Base-by-base conservation (phyloP, 2,888 invertebrate genomes). In the Seira ritae region DNA sequence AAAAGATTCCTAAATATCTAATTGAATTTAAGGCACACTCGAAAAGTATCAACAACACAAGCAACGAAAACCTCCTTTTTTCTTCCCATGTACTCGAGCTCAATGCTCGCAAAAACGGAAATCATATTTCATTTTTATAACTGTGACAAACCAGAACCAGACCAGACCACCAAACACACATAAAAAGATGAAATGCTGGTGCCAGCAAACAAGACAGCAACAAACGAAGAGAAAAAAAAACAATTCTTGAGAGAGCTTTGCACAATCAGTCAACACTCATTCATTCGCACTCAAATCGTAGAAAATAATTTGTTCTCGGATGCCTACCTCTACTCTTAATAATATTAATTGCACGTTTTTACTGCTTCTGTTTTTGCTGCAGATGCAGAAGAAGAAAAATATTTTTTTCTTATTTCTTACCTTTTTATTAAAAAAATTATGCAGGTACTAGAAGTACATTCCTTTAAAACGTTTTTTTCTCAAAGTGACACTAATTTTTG, bases 401-500 rank as follows among this genome's bases (percentile, higher is more conserved):
- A 12, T 55, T 55, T 55, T 55, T 76, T 76, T 65, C 71, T 68
- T 68, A 67, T 55, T 31, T 69, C 17, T 20, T 46, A 67, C 62
- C 22, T 31, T 31, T 31, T 42, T 23, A 50, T 60, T 12, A 70
- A 70, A 78, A 82, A 65, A 55, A 55, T 55, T 55, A 74, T 83
- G 78, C 83, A 83, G 83, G 83, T 83, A 83, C 83, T 55, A 55
- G 17, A 55, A 73, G 78, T 62, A 69, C 72, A 71, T 72, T 66
- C 66, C 31, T n/a, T 72, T 74, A 70, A 76, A 83, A 55, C 55
- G 55, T 55, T 55, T 55, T 55, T 17, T 12, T 55, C 17, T 17
- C 17, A 12, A 77, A 82, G 77, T 82, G 83, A 78, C 73, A 78
- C 83, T 83, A 83, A 73, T 83, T 78, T 83, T 83, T 83, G 83